A percentile compares a stretch with the other conserved stretches of the same genome.
phyloP scores from a whole-genome alignment of 2,888 invertebrate species.

The Agriotes lineatus region DNA sequence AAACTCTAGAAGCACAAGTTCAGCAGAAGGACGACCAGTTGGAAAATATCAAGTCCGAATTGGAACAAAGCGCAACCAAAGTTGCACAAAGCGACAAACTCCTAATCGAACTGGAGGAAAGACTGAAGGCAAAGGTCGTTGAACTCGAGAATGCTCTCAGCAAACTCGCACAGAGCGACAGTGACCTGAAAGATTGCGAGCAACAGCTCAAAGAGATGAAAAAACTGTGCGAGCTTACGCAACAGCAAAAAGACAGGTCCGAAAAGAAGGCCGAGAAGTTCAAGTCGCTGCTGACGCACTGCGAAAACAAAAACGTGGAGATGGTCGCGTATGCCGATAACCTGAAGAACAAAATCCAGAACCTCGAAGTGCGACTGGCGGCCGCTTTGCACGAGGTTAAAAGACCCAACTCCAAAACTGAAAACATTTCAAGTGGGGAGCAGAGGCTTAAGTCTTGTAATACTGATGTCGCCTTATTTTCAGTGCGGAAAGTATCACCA shows the following conservation, averaged over 20 bases:
- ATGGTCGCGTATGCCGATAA: conserved; percentile 64
- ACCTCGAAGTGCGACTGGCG: conserved; percentile 60
- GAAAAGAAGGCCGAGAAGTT: conserved; percentile 67
- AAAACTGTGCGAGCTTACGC: conserved; percentile 51
- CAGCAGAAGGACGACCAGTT: conserved; percentile 60
- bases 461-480: conserved; percentile 62
- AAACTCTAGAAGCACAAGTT: conserved; percentile 51
- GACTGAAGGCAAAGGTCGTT: conserved; percentile 52
- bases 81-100: conserved; percentile 46
- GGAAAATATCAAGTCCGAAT: conserved; percentile 58
- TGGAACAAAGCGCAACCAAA: conserved; percentile 57
- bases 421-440: conserved; percentile 19
- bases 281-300: conserved; percentile 62
- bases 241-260: conserved; percentile 62
- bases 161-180: conserved; percentile 33
- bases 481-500: conserved; percentile 62
- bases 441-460: conserved; percentile 45
- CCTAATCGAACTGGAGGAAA: conserved; percentile 52
- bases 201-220: conserved; percentile 50
- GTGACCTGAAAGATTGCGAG: conserved; percentile 45
- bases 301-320: conserved; percentile 66
- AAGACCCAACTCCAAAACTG: conserved; percentile 53
- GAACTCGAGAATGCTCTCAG: conserved; percentile 52
- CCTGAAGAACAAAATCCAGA: conserved; percentile 55
- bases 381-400: conserved; percentile 58